Evolutionary conservation across 2,888 invertebrate species (phyloP), one percentile per base, ranked within the genome.

Genomic region (Mythimna ferrago): DNA sequence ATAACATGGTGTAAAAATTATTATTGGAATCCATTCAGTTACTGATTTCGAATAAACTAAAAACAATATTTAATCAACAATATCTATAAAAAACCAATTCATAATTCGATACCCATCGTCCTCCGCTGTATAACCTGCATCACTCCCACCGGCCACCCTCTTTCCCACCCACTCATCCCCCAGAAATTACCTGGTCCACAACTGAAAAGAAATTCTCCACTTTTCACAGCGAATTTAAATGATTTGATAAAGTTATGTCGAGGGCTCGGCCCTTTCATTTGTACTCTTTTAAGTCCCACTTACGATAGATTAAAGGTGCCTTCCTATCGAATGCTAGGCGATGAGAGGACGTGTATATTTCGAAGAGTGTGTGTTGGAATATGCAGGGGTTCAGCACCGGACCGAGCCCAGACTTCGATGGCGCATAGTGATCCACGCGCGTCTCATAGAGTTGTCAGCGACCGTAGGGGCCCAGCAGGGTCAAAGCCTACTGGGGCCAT

Each of bases 191-290:
- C 89, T 87, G 87, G 66, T 83, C 81, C 84, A 86, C 79, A 83
- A 86, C 87, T 82, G 74, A 87, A 89, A 91, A 89, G 83, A 84
- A 87, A 81, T 83, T 88, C 56, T 51, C 68, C 69, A 73, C 56
- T 88, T 91, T 79, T 88, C 87, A 86, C 90, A 87, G 88, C 89
- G 84, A 87, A 89, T 91, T 90, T 89, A 86, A 90, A 90, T 89
- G 85, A 89, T 89, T 89, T 89, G 84, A 90, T 90, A 87, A 89
- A 89, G 84, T 86, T 86, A 83, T 75, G 77, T 35, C 71, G 66
- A 74, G 44, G 11, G 38, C 21, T n/a, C 2, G 44, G 80, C 70
- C 73, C 67, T 79, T 87, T 80, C 66, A 69, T 60, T 71, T 78
- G 44, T 68, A 74, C 67, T 69, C 67, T 69, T 66, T 54, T 57